Evolutionary conservation across 2,113 vertebrate genomes (phyloP).

Genomic region (Platichthys stellatus): DNA sequence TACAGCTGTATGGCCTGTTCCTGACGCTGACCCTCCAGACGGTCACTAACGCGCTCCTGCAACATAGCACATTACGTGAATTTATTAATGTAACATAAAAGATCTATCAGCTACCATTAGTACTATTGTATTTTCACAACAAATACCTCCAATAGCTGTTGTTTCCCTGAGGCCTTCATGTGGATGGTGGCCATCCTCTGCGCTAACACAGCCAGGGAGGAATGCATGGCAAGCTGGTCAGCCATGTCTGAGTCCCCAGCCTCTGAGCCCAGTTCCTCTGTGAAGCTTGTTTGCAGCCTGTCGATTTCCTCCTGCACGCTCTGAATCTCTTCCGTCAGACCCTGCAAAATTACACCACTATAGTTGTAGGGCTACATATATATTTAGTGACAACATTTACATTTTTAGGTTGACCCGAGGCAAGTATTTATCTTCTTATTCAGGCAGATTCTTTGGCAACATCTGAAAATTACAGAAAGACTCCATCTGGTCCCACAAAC

Average conservation of each 20-base stretch:
- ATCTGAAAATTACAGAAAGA: too few relatives aligned
- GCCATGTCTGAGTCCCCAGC: conserved; percentile 86
- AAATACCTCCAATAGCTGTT: conserved; percentile 92
- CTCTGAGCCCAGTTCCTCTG: conserved; percentile 84
- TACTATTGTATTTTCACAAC: background rate
- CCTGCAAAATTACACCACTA: conserved; percentile 71
- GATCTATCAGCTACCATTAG: background rate
- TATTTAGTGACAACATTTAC: background rate
- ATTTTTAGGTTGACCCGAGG: too few relatives aligned
- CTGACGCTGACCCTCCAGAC: conserved; percentile 90
- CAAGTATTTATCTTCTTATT: too few relatives aligned
- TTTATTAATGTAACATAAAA: background rate
- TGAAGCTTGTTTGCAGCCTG: conserved; percentile 87
- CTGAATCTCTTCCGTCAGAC: conserved; percentile 90
- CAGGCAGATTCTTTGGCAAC: too few relatives aligned
- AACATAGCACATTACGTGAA: conserved; percentile 11
- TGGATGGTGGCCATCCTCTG: conserved; percentile 96
- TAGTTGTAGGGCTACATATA: too few relatives aligned
- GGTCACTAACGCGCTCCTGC: conserved; percentile 92
- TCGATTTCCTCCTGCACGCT: conserved; percentile 92
- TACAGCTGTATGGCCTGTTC: conserved; percentile 90
- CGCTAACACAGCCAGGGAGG: conserved; percentile 91
- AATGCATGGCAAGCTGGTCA: conserved; percentile 91
- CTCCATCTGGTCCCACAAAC: too few relatives aligned
- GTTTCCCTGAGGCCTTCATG: conserved; percentile 94